Conservation (phyloP, 64 coral and sea anemone genomes). For the Porites lutea region DNA sequence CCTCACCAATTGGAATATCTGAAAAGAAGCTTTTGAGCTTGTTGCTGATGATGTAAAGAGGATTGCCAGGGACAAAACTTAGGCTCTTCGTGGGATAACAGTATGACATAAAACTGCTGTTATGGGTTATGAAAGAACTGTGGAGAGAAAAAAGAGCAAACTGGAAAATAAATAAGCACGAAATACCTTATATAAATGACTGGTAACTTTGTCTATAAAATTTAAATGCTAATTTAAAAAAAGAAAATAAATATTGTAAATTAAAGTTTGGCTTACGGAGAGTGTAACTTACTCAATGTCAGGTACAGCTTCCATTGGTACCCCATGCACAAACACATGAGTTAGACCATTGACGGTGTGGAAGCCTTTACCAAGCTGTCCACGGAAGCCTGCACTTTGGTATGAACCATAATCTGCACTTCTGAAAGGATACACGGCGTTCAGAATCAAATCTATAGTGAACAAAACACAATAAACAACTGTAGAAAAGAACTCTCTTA, state of each 20-base stretch:
- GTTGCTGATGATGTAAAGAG: conserved; percentile 7
- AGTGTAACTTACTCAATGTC: conserved; percentile 54
- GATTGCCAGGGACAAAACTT: not conserved
- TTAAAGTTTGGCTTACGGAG: no score
- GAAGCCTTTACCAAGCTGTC: conserved; percentile 82
- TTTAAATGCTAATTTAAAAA: no score
- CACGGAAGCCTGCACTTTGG: conserved; percentile 90
- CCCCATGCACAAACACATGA: conserved; percentile 77
- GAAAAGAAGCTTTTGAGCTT: conserved; percentile 30
- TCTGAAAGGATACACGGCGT: conserved; percentile 78
- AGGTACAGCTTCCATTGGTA: conserved; percentile 51
- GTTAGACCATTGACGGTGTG: conserved; percentile 75
- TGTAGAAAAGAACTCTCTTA: no score
- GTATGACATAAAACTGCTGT: not conserved
- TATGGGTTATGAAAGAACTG: not conserved
- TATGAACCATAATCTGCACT: conserved; percentile 77
- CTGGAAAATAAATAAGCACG: not conserved
- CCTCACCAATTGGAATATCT: not conserved
- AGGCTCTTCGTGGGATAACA: not conserved
- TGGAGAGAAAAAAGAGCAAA: not conserved
- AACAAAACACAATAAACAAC: not conserved
- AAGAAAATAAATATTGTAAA: no score
- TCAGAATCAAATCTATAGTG: conserved; percentile 72
- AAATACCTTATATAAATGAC: not conserved
- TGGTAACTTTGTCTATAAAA: no score